These are phyloP conservation scores for Microcebus ravelobensis DNA, from an alignment of 2,113 vertebrate genomes.

Conservation along the genomic window DNA sequence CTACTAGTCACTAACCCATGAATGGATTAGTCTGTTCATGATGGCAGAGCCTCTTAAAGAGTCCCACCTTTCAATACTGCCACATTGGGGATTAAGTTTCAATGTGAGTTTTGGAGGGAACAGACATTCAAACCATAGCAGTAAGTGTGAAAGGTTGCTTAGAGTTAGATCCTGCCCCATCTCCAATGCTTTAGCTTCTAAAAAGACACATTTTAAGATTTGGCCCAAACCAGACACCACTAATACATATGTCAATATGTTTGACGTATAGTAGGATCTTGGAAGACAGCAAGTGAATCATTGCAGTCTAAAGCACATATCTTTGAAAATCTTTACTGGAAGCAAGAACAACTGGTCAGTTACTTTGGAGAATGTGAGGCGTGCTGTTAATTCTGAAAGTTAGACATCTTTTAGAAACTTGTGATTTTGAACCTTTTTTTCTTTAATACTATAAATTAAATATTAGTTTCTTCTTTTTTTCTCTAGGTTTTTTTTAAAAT, in stretches of 20 bases:
- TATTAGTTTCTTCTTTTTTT: neutral
- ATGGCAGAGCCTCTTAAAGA: neutral
- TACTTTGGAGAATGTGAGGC: neutral
- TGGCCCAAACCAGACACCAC: neutral
- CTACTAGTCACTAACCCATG: neutral
- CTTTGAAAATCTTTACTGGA: neutral
- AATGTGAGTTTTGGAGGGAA: neutral
- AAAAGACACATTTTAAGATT: slow-evolving; percentile 24
- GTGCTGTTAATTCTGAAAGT: neutral
- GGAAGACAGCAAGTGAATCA: neutral
- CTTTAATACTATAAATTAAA: neutral
- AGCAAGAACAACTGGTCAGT: neutral
- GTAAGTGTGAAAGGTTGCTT: neutral
- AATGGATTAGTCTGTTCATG: neutral
- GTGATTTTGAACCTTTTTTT: neutral
- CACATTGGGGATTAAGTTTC: neutral
- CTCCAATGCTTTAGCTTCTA: neutral
- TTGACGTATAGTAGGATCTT: neutral
- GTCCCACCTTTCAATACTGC: neutral
- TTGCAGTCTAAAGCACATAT: neutral
- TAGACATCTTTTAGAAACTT: neutral
- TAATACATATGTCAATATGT: neutral
- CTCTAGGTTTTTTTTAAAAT: neutral
- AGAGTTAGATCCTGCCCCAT: neutral
- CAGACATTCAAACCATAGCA: neutral